Base-by-base conservation (phyloP, 2,888 invertebrate species). In the Brachypterus glaber region DNA sequence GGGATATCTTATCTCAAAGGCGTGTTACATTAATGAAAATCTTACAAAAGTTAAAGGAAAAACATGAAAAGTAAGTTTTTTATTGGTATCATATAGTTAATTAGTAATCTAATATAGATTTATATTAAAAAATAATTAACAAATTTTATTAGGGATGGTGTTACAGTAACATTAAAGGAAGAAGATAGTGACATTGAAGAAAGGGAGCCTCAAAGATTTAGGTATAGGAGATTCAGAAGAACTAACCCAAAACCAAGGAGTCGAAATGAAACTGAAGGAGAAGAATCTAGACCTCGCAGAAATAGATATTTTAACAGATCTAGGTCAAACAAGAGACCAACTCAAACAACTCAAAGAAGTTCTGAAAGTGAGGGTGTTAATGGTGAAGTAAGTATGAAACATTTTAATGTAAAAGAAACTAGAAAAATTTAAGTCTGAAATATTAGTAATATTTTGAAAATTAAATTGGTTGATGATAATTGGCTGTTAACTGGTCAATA, bases 1-100 rank as follows among this genome's bases (percentile, higher is more conserved):
- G 90, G 90, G 76, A 80, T 48, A 60, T 84, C 45, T 66, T 89
- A 36, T 83, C 83, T 17, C 72, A 76, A 51, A 74, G 83, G 34
- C 77, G 82, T 44, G 60, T 89, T 14, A 75, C 75, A 51, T 71
- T 77, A 35, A 80, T 87, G 68, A 83, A 84, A 4, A 73, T 85
- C 35, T 68, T 90, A 44, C 77, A 79, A 45, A 73, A 76, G 43
- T 67, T 89, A 32, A 73, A 79, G 44, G 76, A 79, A 38, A 70
- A 72, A 41, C 77, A 80, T 52, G 77, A 81, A 68, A 73, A 75
- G 77, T 80, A 58, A 70, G 71, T 66, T 30, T 16, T 38, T 15
- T 39, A 39, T 8, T 39, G 26, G 7, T 17, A n/a, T 17, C 11
- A 11, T 8, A 30, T 36, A 13, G 13, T 8, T 18, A 21, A 21